phyloP scores from a whole-genome alignment of 2,888 invertebrate genomes.

The Pemphredon lugubris region DNA sequence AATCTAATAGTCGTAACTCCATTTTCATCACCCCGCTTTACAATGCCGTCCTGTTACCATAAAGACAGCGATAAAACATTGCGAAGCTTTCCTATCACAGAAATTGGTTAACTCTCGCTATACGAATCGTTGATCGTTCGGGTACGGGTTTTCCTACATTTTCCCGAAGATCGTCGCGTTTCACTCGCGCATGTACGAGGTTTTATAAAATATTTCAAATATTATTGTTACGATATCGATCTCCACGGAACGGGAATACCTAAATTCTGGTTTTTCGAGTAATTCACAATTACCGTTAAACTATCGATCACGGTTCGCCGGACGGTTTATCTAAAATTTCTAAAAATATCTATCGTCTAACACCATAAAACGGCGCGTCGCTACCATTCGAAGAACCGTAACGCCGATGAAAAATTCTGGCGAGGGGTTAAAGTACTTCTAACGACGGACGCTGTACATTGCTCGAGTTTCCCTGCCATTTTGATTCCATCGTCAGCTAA shows the following conservation, averaged over 20 bases:
- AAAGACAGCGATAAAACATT: slow-evolving; percentile 56
- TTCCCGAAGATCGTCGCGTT: no score
- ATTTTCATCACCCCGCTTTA: slow-evolving; percentile 47
- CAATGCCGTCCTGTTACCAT: slow-evolving; percentile 45
- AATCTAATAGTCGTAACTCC: slow-evolving; percentile 58
- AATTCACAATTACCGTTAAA: no score
- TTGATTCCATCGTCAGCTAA: slow-evolving; percentile 73
- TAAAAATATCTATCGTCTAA: no score
- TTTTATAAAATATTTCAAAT: no score
- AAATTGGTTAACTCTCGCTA: slow-evolving; percentile 37
- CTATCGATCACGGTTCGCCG: no score
- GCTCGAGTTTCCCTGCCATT: slow-evolving; percentile 59
- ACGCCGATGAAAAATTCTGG: slow-evolving; percentile 42
- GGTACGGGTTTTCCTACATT: not conserved
- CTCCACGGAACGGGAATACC: not conserved
- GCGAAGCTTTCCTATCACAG: slow-evolving; percentile 41
- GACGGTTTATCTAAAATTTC: no score
- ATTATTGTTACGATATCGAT: no score
- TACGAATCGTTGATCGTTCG: not conserved
- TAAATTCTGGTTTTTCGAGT: not conserved
- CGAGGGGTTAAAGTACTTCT: slow-evolving; percentile 34
- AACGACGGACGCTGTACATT: slow-evolving; percentile 41
- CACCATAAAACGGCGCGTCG: no score
- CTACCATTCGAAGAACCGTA: slow-evolving; percentile 14
- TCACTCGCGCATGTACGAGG: no score